Evolutionary conservation across 2,113 vertebrate genomes (phyloP).

Genomic region (Semnopithecus entellus): DNA sequence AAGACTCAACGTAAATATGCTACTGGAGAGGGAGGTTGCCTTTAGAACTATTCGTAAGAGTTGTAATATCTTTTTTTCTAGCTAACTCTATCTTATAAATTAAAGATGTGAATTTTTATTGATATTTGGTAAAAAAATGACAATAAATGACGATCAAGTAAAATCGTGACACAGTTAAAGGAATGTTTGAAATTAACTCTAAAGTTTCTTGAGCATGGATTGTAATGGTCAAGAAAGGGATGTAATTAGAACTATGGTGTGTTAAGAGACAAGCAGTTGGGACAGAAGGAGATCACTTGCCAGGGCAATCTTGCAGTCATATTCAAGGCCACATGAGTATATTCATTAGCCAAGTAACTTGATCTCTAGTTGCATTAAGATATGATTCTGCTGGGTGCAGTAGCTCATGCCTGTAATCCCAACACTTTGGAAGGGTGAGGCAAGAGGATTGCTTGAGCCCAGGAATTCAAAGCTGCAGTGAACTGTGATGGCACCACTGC

Average conservation of each 20-base stretch:
- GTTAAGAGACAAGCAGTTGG: neutral
- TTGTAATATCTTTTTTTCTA: neutral
- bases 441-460: no score
- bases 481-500: no score
- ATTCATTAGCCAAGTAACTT: neutral
- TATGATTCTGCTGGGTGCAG: neutral
- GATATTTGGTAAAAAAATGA: neutral
- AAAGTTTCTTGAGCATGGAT: conserved; percentile 2
- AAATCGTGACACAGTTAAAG: neutral
- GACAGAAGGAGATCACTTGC: neutral
- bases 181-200: conserved; percentile 10
- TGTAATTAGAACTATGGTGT: neutral
- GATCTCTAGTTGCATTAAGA: neutral
- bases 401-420: no score
- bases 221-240: neutral
- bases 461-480: no score
- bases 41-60: neutral
- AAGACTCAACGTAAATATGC: neutral
- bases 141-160: neutral
- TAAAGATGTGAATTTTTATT: neutral
- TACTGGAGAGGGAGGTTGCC: neutral
- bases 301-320: neutral
- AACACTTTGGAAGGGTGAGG: no score
- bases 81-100: neutral
- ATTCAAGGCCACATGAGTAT: neutral